Base-by-base conservation (phyloP, 2,113 vertebrate genomes). In the Morone chrysops region DNA sequence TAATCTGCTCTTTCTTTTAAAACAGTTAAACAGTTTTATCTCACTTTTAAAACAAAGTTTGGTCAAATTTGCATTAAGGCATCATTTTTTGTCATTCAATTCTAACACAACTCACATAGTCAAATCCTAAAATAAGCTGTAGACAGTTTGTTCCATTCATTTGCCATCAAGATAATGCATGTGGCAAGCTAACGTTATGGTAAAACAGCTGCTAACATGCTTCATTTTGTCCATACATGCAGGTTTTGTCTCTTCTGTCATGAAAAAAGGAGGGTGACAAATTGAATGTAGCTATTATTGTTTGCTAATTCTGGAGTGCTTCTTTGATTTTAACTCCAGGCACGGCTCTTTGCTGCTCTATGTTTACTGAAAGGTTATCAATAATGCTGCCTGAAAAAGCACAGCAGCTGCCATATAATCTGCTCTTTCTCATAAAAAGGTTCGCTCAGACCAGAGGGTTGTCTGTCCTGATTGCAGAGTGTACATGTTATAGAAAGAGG, bases 381-480 rank as follows among this genome's bases (percentile, higher is more conserved):
- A 82, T 86, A 70, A 87, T 53, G 76, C 22, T 48, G 59, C 41
- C 51, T 66, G 71, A 65, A 75, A 87, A 70, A 67, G 67, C 59
- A 2, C 54, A 73, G 81, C 87, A 43, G 79, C 85, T 75, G 82
- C 68, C 70, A 78, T 40, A 8, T 25, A 79, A 83, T 89, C 90
- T 75, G 78, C 22, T 81, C 65, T 70, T 47, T 73, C 61, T 84
- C 51, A 40, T 40, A 6, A 38, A 68, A 60, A 72, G 72, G 51
- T 59, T 51, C 2, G 40, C 66, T 10, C 2, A 67, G 57, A 80
- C 50, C 79, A n/a, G 70, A 68, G 38, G 13, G 40, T 53, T 17
- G 67, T 69, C 83, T 41, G 66, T 36, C 54, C 45, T 80, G 82
- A 80, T 87, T 83, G 82, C 75, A 69, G 20, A 1, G 71, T 20